phyloP scores from a whole-genome alignment of 2,797 vertebrate genomes.

The Sebastes hubbsi region DNA sequence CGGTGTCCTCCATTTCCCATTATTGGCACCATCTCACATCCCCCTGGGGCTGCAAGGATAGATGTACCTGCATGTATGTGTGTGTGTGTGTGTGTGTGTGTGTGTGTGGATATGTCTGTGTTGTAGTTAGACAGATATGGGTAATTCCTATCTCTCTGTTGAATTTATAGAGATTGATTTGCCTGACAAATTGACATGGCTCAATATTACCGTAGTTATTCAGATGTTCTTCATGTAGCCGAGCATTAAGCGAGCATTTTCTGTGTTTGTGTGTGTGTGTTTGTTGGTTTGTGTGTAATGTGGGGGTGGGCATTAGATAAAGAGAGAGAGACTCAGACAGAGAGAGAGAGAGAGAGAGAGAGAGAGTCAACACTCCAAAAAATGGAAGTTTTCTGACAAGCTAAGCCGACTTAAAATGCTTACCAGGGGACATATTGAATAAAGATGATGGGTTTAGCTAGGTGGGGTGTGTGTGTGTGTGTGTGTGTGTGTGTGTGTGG shows the following conservation, averaged over 20 bases:
- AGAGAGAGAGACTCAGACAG: not conserved
- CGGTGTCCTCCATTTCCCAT: slow-evolving; percentile 73
- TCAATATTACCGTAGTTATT: slow-evolving; percentile 18
- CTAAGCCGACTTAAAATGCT: slow-evolving; percentile 74
- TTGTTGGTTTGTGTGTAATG: slow-evolving; percentile 3
- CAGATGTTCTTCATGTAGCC: slow-evolving; percentile 9
- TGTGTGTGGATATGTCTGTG: not conserved
- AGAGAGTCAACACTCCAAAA: slow-evolving; percentile 34
- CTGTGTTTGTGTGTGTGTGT: slow-evolving; percentile 1
- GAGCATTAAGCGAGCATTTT: not conserved
- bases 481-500: no score
- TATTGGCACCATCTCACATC: slow-evolving; percentile 61
- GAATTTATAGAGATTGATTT: slow-evolving; percentile 42
- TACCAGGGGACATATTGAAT: slow-evolving; percentile 76
- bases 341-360: not conserved
- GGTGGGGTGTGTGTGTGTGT: slow-evolving; percentile 19
- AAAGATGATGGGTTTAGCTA: slow-evolving; percentile 78
- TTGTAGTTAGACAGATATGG: not conserved
- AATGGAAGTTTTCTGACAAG: slow-evolving; percentile 63
- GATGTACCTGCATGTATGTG: not conserved
- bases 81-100: not conserved
- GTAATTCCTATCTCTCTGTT: slow-evolving; percentile 19
- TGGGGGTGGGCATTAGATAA: slow-evolving; percentile 23
- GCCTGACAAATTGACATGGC: slow-evolving; percentile 33
- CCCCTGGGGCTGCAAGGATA: slow-evolving; percentile 32